These are phyloP conservation scores for Nerophis lumbriciformis DNA, from an alignment of 2,113 vertebrate species.

Conservation along the genomic window DNA sequence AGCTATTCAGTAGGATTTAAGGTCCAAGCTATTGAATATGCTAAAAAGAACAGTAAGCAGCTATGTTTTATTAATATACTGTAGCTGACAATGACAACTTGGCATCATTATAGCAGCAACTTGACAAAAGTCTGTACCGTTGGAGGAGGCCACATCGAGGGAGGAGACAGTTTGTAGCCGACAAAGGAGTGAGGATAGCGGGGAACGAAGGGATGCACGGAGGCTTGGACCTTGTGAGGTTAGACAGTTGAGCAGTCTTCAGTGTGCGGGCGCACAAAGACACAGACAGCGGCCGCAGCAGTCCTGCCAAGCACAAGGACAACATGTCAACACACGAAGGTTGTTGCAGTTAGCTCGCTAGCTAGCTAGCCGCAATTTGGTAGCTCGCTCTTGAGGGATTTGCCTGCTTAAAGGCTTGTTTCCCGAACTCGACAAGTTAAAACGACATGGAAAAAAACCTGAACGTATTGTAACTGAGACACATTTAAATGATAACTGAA, in stretches of 20 bases:
- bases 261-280: constrained; percentile 29
- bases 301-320: constrained; percentile 45
- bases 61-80: no score
- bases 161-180: constrained; percentile 6
- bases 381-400: not conserved
- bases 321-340: not conserved
- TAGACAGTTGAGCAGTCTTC: constrained; percentile 34
- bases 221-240: constrained; percentile 24
- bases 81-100: not conserved
- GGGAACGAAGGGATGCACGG: constrained; percentile 11
- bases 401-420: not conserved
- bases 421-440: not conserved
- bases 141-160: constrained; percentile 47
- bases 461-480: not conserved
- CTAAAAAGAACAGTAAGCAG: no score
- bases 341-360: not conserved
- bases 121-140: constrained; percentile 35
- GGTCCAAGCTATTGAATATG: no score
- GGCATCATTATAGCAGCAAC: not conserved
- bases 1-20: no score
- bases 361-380: no score
- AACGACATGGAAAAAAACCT: not conserved
- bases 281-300: constrained; percentile 59
- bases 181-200: constrained; percentile 24
- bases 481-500: not conserved